A percentile compares a stretch with the other conserved stretches of the same genome.
Evolutionary conservation across 2,888 invertebrate genomes (phyloP).

Genomic region (Dolomedes plantarius): DNA sequence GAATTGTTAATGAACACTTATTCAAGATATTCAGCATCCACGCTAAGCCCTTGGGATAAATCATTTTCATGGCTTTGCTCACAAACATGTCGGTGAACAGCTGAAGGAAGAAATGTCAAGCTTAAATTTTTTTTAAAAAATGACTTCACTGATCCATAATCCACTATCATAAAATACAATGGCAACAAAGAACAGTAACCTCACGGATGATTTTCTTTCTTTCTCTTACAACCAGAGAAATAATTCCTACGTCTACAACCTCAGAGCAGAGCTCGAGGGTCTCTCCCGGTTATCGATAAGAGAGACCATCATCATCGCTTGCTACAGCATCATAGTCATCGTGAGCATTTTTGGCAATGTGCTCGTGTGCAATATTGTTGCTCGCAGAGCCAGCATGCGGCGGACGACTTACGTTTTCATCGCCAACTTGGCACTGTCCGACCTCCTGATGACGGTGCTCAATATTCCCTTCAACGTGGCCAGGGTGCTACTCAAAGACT

Average conservation of each 20-base stretch:
- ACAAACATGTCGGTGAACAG: too few species aligned
- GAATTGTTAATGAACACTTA: too few species aligned
- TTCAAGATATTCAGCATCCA: too few species aligned
- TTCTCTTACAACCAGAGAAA: not conserved
- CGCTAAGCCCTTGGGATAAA: too few species aligned
- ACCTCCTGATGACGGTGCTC: constrained; percentile 76
- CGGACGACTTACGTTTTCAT: constrained; percentile 80
- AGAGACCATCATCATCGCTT: constrained; percentile 71
- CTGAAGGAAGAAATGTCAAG: too few species aligned
- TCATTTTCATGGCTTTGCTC: too few species aligned
- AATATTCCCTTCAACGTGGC: constrained; percentile 78
- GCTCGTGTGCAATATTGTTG: constrained; percentile 79
- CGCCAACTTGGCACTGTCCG: constrained; percentile 79
- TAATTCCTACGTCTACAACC: not conserved
- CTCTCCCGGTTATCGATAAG: not conserved
- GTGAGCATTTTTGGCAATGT: constrained; percentile 77
- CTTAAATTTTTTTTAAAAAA: too few species aligned
- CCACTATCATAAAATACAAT: too few species aligned
- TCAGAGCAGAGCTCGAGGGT: not conserved
- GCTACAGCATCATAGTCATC: constrained; percentile 78
- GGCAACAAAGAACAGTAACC: too few species aligned
- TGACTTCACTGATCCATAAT: too few species aligned
- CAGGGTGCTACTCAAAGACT: constrained; percentile 77
- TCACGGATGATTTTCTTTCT: too few species aligned
- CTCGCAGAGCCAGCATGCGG: constrained; percentile 79